phyloP scores from a whole-genome alignment of 53 echinoderm and acorn worm species.

The Echinometra lucunter region DNA sequence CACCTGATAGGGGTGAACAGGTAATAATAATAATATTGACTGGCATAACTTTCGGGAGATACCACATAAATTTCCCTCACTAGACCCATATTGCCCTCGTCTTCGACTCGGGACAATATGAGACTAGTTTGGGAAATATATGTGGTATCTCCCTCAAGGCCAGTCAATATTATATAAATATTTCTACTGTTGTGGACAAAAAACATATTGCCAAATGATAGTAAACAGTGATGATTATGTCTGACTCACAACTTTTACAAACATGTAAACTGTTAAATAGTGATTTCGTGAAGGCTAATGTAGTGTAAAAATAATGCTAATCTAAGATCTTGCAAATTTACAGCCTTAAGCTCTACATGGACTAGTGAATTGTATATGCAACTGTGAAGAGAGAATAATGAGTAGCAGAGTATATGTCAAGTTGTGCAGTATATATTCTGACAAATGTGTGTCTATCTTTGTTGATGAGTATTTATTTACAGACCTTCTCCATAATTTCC shows the following conservation, averaged over 20 bases:
- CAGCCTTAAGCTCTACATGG: background rate
- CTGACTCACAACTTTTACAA: background rate
- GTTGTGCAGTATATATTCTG: background rate
- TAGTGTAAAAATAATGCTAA: background rate
- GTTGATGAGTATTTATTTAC: background rate
- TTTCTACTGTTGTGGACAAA: background rate
- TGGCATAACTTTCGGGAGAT: too few relatives aligned
- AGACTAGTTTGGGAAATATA: too few relatives aligned
- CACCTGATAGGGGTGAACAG: too few relatives aligned
- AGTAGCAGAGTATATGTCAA: background rate
- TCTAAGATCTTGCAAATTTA: background rate
- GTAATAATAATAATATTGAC: too few relatives aligned
- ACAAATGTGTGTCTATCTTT: background rate
- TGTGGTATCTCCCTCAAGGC: too few relatives aligned
- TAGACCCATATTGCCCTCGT: too few relatives aligned
- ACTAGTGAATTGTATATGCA: background rate
- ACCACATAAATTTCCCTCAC: too few relatives aligned
- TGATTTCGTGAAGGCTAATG: background rate
- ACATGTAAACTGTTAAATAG: too few relatives aligned
- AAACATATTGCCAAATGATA: background rate
- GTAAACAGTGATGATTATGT: background rate
- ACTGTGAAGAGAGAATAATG: background rate
- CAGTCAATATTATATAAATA: too few relatives aligned
- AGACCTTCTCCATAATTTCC: conserved; percentile 53
- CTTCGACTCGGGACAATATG: too few relatives aligned